Evolutionary conservation across 2,888 invertebrate species (phyloP), one percentile per base, ranked within the genome.

Genomic region (Trilocha varians): DNA sequence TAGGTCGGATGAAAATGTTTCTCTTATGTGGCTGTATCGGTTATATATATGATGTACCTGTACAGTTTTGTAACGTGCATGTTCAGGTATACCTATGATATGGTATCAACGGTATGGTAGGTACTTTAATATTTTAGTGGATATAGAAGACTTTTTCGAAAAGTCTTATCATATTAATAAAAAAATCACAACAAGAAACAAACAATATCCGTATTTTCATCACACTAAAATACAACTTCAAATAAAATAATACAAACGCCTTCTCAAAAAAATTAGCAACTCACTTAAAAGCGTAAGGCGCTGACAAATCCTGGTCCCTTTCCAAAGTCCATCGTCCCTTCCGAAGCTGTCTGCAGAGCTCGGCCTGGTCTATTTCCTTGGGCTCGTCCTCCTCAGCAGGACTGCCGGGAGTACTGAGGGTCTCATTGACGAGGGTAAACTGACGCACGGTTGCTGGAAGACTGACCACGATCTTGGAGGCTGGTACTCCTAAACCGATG

Each of bases 251-350:
- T 36, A 17, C 16, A 39, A 34, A 33, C 45, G 43, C 54, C 48
- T 46, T 15, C n/a, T 9, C 3, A 13, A 40, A 44, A 45, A 8
- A 1, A 34, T 16, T 25, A 11, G n/a, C 40, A 5, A 49, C 78
- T 77, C 59, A 89, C 89, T 87, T 87, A 67, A 91, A 93, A 57
- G 92, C 91, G 60, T 93, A 93, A 52, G 93, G 92, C 44, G 91
- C 93, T 0, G 93, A 91, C 47, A 92, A 77, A 72, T 93, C 93
- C 62, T 93, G 91, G 53, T 93, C 93, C 43, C 93, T 86, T 62
- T 93, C 93, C 46, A 93, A 65, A 0, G 91, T 92, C 93, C 93
- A 93, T 37, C 88, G 73, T 51, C 88, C 88, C 18, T 87, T 89
- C 41, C 83, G 78, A 66, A 92, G 72, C 48, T 78, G 70, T 4